Conservation (phyloP, 2,797 vertebrate species). For the Amniataba percoides region DNA sequence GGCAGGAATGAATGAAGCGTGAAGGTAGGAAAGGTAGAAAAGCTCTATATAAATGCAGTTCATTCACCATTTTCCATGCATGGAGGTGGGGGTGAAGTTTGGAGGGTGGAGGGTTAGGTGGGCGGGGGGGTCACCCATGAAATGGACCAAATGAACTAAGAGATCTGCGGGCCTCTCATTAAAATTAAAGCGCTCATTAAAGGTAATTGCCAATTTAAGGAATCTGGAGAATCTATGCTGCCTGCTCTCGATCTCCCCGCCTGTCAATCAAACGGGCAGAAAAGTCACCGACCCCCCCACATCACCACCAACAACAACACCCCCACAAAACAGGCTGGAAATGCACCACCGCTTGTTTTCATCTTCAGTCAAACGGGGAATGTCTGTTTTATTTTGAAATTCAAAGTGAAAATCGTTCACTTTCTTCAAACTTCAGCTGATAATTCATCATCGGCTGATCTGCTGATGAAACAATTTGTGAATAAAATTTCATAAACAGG, state of each 20-base stretch:
- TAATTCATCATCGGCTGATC: too few species aligned
- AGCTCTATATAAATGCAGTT: background rate
- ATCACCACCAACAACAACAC: background rate
- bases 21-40: background rate
- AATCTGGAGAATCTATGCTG: conserved; percentile 68
- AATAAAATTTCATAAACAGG: background rate
- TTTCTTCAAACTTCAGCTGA: background rate
- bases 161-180: conserved; percentile 79
- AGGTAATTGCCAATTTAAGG: conserved; percentile 86
- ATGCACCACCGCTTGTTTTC: too few species aligned
- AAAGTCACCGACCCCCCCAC: background rate
- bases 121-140: conserved; percentile 39
- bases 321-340: background rate
- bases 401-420: background rate
- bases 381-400: too few species aligned
- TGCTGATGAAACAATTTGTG: background rate
- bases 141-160: conserved; percentile 53
- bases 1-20: background rate
- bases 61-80: background rate
- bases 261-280: conserved; percentile 56
- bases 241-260: conserved; percentile 39
- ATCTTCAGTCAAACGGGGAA: background rate
- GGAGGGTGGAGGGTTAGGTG: too few species aligned
- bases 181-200: conserved; percentile 88
- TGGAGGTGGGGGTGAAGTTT: background rate